These are phyloP conservation scores for Vulpes vulpes DNA, from an alignment of 2,113 vertebrate genomes.

Conservation along the genomic window DNA sequence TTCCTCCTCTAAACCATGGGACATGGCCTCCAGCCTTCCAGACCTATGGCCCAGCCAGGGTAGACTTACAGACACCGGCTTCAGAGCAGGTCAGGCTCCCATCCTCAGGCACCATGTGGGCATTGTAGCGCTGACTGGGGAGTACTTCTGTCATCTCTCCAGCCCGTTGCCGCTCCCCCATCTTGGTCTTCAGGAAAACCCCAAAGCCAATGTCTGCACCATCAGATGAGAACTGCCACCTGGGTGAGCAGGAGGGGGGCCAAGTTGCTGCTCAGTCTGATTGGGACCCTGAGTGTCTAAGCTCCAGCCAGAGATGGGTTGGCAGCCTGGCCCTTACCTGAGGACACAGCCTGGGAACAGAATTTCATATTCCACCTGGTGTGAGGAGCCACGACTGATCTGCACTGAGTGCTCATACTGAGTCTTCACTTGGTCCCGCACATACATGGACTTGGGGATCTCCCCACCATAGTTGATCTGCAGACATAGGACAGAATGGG, in stretches of 20 bases:
- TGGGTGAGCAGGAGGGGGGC: conserved; percentile 60
- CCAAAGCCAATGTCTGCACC: conserved; percentile 95
- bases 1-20: not conserved
- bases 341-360: conserved; percentile 95
- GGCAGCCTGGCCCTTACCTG: conserved; percentile 87
- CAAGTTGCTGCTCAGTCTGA: not conserved
- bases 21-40: not conserved
- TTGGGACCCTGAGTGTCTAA: not conserved
- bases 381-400: conserved; percentile 92
- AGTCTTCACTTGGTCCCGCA: conserved; percentile 93
- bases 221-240: conserved; percentile 96
- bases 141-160: conserved; percentile 93
- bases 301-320: not conserved
- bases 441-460: conserved; percentile 93
- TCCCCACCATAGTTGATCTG: conserved; percentile 95
- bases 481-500: not conserved
- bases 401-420: conserved; percentile 93
- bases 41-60: not conserved
- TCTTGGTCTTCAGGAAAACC: conserved; percentile 93
- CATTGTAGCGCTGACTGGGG: conserved; percentile 94
- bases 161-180: conserved; percentile 92
- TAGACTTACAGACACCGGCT: conserved; percentile 94
- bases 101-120: conserved; percentile 96
- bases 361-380: conserved; percentile 96
- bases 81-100: conserved; percentile 93